These are phyloP conservation scores for Apotomis turbidana DNA, from an alignment of 2,888 invertebrate species.

Conservation along the genomic window DNA sequence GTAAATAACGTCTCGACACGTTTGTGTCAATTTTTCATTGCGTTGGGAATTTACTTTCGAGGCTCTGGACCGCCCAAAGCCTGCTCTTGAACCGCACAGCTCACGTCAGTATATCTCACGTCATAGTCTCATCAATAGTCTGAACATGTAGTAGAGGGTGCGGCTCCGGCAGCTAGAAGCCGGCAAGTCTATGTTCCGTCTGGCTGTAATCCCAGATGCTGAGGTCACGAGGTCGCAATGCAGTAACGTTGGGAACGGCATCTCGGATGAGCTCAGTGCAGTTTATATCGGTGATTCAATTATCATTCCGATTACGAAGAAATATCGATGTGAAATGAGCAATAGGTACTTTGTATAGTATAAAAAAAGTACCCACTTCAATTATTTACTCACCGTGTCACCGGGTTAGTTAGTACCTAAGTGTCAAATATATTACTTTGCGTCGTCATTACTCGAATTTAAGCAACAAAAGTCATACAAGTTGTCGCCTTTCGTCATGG, in stretches of 20 bases:
- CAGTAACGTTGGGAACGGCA: conserved; percentile 30
- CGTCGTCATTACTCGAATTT: not conserved
- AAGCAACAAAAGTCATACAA: not conserved
- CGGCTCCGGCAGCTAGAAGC: conserved; percentile 55
- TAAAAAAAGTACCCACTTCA: too few species aligned
- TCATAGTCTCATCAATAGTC: conserved; percentile 48
- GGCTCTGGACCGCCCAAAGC: too few species aligned
- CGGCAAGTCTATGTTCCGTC: conserved; percentile 49
- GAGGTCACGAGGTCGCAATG: conserved; percentile 41
- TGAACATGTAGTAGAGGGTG: conserved; percentile 61
- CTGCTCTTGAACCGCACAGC: not conserved
- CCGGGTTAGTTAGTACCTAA: too few species aligned
- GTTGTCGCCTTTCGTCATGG: too few species aligned
- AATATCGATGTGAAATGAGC: not conserved
- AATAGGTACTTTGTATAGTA: too few species aligned
- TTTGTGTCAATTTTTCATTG: too few species aligned
- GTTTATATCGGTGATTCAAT: conserved; percentile 4
- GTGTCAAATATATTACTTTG: not conserved
- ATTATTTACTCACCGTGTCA: too few species aligned
- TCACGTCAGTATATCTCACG: conserved; percentile 39
- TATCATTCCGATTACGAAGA: not conserved
- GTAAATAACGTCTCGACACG: too few species aligned
- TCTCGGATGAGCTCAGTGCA: conserved; percentile 8
- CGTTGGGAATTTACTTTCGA: too few species aligned
- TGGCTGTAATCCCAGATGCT: conserved; percentile 23